Evolutionary conservation across 2,888 invertebrate species (phyloP), one percentile per base, ranked within the genome.

Genomic region (Lasioglossum villosulum): DNA sequence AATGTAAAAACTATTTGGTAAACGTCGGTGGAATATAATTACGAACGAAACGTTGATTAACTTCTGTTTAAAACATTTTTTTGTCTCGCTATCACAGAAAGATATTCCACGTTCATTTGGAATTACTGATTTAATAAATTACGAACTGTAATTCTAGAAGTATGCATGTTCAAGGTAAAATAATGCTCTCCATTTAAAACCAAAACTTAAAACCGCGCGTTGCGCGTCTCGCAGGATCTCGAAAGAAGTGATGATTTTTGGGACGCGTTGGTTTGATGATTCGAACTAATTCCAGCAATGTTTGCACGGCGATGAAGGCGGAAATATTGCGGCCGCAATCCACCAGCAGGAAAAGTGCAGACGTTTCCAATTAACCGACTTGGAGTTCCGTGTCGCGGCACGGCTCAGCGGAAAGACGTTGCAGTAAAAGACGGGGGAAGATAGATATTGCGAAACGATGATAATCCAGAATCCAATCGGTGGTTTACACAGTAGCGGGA

Each of bases 401-500:
- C 30, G 52, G 37, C 37, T 27, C 37, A 37, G 30, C 23, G 34
- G n/a, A 68, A 52, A 72, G 82, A 66, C 70, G 59, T 72, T 23
- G 63, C 23, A 27, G 14, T 59, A 42, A 77, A 80, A 84, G 52
- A 63, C 73, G 30, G n/a, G 34, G 34, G 27, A 56, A 42, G 75
- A 77, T 52, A 74, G 78, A 71, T 30, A 73, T 70, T 71, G 63
- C 63, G 84, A 78, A 52, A 56, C 63, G 71, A 80, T 56, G 79
- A 81, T 88, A 87, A 87, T 89, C 75, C 78, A 72, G 76, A 83
- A 86, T 83, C 68, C 76, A 88, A 83, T 89, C 72, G 83, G 73
- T 82, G 84, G 78, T 88, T 88, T 89, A 87, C 88, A 83, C 63
- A 77, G 75, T 66, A 52, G 42, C 72, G 78, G 63, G 66, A 80